Percentiles rank a stretch among this genome's conserved stretches.
phyloP scores from a whole-genome alignment of 2,113 vertebrate genomes.

The Sturnus vulgaris region DNA sequence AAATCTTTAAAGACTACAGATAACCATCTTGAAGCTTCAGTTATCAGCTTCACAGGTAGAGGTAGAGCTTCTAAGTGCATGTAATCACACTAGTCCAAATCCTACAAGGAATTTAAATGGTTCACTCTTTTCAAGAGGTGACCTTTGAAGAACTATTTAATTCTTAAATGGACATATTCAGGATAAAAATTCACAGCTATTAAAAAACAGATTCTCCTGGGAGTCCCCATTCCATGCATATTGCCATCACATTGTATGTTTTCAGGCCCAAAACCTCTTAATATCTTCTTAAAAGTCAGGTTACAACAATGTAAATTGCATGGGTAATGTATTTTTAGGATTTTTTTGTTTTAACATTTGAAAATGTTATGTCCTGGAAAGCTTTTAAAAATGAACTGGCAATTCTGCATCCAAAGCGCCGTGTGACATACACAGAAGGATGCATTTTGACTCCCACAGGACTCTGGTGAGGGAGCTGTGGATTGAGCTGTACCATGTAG shows the following conservation, averaged over 20 bases:
- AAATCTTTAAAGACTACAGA: background rate
- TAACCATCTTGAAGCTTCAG: background rate
- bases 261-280: background rate
- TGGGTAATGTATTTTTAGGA: background rate
- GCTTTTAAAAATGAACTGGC: background rate
- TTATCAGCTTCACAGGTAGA: background rate
- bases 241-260: background rate
- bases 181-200: background rate
- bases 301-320: background rate
- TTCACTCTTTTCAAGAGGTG: background rate
- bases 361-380: background rate
- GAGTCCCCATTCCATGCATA: background rate
- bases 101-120: background rate
- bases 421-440: background rate
- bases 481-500: accelerated
- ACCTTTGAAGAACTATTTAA: constrained; percentile 14
- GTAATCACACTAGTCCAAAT: background rate
- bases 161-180: background rate
- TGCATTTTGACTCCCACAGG: background rate
- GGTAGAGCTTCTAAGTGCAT: background rate
- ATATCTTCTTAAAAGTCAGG: background rate
- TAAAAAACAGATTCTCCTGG: background rate
- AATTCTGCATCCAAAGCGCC: background rate
- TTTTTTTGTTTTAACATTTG: background rate
- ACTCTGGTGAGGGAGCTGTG: background rate